Percentiles rank a stretch among this genome's conserved stretches.
Evolutionary conservation across 2,888 invertebrate genomes (phyloP).

Genomic region (Amphipyra berbera): DNA sequence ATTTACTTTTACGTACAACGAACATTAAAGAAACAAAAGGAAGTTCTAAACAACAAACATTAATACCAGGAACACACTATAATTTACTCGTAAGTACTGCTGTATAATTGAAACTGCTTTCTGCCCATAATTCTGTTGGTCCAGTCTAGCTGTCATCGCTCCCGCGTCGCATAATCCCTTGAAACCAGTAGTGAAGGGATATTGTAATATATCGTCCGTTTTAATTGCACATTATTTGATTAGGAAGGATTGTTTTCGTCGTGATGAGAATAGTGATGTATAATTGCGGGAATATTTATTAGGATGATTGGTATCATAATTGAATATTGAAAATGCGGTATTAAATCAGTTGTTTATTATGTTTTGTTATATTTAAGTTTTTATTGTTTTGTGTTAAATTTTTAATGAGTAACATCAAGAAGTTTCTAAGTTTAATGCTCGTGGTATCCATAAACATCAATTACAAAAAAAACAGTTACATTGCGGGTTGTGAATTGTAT

Average conservation of each 20-base stretch:
- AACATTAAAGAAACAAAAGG: slow-evolving; percentile 36
- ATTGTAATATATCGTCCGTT: slow-evolving; percentile 34
- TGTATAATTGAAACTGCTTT: slow-evolving; percentile 76
- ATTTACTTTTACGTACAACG: too few species aligned
- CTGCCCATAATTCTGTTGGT: slow-evolving; percentile 72
- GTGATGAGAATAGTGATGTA: slow-evolving; percentile 11
- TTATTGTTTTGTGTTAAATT: background rate
- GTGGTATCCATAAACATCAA: too few species aligned
- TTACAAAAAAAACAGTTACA: too few species aligned
- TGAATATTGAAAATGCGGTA: background rate
- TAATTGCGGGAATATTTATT: background rate
- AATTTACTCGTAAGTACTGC: slow-evolving; percentile 71
- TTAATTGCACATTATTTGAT: slow-evolving; percentile 57
- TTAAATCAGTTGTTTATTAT: too few species aligned
- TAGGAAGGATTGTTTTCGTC: slow-evolving; percentile 34
- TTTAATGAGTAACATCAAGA: too few species aligned
- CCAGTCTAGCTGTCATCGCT: slow-evolving; percentile 58
- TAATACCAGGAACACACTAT: slow-evolving; percentile 55
- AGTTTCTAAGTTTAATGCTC: too few species aligned
- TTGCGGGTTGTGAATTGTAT: too few species aligned
- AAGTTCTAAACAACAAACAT: slow-evolving; percentile 54
- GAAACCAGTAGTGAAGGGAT: slow-evolving; percentile 51
- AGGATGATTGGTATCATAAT: background rate
- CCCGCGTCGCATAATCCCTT: slow-evolving; percentile 48
- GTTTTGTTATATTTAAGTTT: too few species aligned